Percentiles rank a stretch among this genome's conserved stretches.
Evolutionary conservation across 2,113 vertebrate species (phyloP).

Genomic region (Ictalurus furcatus): DNA sequence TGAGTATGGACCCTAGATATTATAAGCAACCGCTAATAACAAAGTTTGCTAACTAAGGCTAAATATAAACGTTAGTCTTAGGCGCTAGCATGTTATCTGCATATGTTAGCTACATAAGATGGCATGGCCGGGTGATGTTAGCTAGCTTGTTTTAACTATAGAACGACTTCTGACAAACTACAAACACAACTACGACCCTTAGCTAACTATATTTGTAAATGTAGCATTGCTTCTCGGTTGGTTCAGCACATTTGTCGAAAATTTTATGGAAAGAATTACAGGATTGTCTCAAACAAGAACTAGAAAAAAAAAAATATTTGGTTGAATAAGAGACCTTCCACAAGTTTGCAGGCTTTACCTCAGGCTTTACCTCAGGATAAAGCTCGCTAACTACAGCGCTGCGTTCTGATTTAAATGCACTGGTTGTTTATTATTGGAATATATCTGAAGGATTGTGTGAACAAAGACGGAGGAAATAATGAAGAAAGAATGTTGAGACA

Average conservation of each 20-base stretch:
- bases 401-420: neutral
- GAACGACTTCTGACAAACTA: neutral
- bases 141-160: neutral
- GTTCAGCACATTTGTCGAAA: neutral
- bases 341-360: neutral
- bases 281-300: neutral
- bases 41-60: neutral
- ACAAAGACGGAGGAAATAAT: slow-evolving; percentile 26
- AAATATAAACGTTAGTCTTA: neutral
- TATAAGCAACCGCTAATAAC: neutral
- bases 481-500: slow-evolving; percentile 33
- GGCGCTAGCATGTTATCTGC: neutral
- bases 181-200: neutral
- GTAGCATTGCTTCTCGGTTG: neutral
- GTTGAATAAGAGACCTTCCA: neutral
- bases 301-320: neutral
- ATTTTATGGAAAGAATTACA: neutral
- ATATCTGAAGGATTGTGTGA: neutral
- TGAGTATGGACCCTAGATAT: neutral
- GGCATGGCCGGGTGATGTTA: neutral
- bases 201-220: neutral
- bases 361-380: neutral
- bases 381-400: neutral
- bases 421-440: neutral
- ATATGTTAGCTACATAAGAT: neutral